A percentile compares a stretch with the other conserved stretches of the same genome.
phyloP scores from a whole-genome alignment of 2,797 vertebrate genomes.

The Lindbergichthys nudifrons region DNA sequence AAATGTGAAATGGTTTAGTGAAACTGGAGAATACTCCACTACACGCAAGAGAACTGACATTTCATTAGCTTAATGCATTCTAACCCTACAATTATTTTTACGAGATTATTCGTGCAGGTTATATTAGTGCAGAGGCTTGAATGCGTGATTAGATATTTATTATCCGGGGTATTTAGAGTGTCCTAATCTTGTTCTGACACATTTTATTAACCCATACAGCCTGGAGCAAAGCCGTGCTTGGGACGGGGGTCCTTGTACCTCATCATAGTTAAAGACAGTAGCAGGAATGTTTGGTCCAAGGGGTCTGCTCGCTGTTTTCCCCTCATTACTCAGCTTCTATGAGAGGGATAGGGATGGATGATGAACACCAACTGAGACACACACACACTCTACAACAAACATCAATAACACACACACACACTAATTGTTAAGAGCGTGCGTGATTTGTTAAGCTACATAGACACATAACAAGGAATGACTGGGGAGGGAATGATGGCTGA shows the following conservation, averaged over 20 bases:
- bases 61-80: conserved; percentile 25
- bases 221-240: conserved; percentile 74
- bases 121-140: conserved; percentile 56
- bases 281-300: conserved; percentile 85
- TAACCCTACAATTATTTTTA: too few species aligned
- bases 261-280: conserved; percentile 86
- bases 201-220: conserved; percentile 45
- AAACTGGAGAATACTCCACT: not conserved
- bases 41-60: conserved; percentile 4
- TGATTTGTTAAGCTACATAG: conserved; percentile 32
- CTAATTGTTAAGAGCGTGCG: conserved; percentile 52
- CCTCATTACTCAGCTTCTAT: conserved; percentile 82
- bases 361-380: conserved; percentile 71
- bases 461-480: conserved; percentile 36
- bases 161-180: conserved; percentile 31
- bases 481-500: conserved; percentile 21
- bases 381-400: conserved; percentile 61
- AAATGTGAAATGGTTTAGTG: not conserved
- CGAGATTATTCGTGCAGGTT: conserved; percentile 27
- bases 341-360: conserved; percentile 81
- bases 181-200: conserved; percentile 21
- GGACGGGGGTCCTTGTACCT: conserved; percentile 81
- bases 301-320: conserved; percentile 83
- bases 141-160: conserved; percentile 60
- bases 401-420: conserved; percentile 33